phyloP scores from a whole-genome alignment of 2,888 invertebrate species.

The Taenaris catops region DNA sequence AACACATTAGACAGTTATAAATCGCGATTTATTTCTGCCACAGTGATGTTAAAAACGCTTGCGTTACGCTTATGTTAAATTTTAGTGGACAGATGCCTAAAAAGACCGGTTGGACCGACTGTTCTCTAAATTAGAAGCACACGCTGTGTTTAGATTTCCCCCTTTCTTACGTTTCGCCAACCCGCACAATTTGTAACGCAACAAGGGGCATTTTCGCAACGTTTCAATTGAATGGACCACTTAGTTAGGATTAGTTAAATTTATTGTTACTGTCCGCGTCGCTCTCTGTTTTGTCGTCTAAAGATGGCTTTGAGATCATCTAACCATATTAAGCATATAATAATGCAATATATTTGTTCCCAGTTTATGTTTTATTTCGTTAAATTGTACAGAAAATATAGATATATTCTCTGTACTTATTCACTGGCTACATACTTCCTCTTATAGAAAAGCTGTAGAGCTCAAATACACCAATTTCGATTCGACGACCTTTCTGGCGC shows the following conservation, averaged over 20 bases:
- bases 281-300: constrained; percentile 32
- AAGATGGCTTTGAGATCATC: constrained; percentile 32
- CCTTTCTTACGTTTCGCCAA: constrained; percentile 49
- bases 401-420: too few relatives aligned
- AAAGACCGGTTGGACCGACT: constrained; percentile 43
- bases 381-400: not conserved
- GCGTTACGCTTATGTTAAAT: too few relatives aligned
- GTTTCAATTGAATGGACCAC: constrained; percentile 57
- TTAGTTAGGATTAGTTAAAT: constrained; percentile 38
- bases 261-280: constrained; percentile 38
- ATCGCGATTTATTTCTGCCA: too few relatives aligned
- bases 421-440: too few relatives aligned
- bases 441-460: too few relatives aligned
- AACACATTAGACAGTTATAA: too few relatives aligned
- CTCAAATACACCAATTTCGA: too few relatives aligned
- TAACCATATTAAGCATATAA: constrained; percentile 16
- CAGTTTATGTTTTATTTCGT: not conserved
- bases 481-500: too few relatives aligned
- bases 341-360: not conserved
- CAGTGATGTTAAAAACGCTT: too few relatives aligned
- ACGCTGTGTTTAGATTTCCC: constrained; percentile 48
- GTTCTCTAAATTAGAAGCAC: constrained; percentile 53
- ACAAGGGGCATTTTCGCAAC: constrained; percentile 63
- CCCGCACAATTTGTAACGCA: constrained; percentile 58
- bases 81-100: constrained; percentile 10